Evolutionary conservation across 2,113 vertebrate species (phyloP).

Genomic region (Erythrocercus mccallii): DNA sequence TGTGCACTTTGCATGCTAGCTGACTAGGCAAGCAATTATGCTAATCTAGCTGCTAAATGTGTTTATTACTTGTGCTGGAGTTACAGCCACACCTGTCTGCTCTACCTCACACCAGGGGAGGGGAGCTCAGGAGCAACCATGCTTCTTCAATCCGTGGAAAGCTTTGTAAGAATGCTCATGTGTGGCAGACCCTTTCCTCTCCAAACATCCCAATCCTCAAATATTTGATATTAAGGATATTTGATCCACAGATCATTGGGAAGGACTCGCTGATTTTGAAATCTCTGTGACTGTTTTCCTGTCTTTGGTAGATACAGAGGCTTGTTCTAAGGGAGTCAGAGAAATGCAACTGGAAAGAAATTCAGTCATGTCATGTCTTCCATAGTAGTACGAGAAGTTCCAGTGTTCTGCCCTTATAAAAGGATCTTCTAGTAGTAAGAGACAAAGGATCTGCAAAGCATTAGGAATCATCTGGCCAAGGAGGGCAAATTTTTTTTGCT

Average conservation of each 20-base stretch:
- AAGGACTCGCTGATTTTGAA: background rate
- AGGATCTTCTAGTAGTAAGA: background rate
- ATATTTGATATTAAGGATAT: background rate
- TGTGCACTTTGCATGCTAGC: constrained; percentile 32
- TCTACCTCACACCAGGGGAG: background rate
- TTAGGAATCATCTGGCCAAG: background rate
- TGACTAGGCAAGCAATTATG: constrained; percentile 49
- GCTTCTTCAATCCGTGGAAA: background rate
- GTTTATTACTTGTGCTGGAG: constrained; percentile 30
- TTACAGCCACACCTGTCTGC: constrained; percentile 32
- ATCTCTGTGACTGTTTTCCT: background rate
- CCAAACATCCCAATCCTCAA: background rate
- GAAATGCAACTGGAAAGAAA: background rate
- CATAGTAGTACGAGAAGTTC: background rate
- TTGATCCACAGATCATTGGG: background rate
- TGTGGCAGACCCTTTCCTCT: background rate
- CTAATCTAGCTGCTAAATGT: constrained; percentile 27
- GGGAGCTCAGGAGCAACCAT: background rate
- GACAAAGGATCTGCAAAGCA: background rate
- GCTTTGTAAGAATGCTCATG: background rate
- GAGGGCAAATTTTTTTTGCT: background rate
- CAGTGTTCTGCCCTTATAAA: background rate
- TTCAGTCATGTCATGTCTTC: accelerated
- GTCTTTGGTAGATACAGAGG: background rate
- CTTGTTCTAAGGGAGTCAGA: background rate